Conservation (phyloP, 1,140 invertebrate genomes). For the Drosophila sproati region DNA sequence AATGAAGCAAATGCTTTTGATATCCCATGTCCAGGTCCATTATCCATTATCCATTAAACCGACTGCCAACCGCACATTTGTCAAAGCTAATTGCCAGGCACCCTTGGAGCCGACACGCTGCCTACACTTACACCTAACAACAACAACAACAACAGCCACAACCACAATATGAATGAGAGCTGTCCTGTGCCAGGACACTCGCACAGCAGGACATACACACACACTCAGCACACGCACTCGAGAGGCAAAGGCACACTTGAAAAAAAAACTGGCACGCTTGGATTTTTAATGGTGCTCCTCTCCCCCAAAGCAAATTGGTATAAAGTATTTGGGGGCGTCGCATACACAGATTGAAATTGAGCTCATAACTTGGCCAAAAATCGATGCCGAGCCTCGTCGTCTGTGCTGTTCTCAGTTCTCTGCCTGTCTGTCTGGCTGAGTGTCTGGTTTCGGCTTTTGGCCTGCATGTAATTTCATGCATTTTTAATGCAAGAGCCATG, state of each 20-base stretch:
- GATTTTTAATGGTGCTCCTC: constrained; percentile 60
- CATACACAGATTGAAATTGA: constrained; percentile 2
- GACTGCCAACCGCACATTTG: constrained; percentile 72
- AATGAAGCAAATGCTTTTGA: constrained; percentile 12
- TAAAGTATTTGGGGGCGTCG: constrained; percentile 10
- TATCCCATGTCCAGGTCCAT: constrained; percentile 60
- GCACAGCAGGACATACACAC: constrained; percentile 19
- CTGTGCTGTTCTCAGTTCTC: background rate
- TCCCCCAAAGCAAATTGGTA: constrained; percentile 33
- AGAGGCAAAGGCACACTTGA: constrained; percentile 38
- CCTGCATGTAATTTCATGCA: constrained; percentile 68
- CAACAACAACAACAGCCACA: constrained; percentile 1
- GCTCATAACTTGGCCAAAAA: constrained; percentile 25
- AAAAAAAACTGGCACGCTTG: constrained; percentile 54
- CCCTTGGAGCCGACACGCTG: constrained; percentile 68
- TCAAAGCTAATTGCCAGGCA: constrained; percentile 73
- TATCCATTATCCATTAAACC: constrained; percentile 76
- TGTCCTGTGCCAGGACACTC: constrained; percentile 29
- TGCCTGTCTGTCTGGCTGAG: background rate
- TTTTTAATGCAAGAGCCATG: constrained; percentile 67
- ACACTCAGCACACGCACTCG: constrained; percentile 9
- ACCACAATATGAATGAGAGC: constrained; percentile 32
- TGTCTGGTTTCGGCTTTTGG: background rate
- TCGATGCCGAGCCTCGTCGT: background rate
- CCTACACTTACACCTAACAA: constrained; percentile 29